Evolutionary conservation across 2,113 vertebrate species (phyloP).

Genomic region (Nyctereutes procyonoides): DNA sequence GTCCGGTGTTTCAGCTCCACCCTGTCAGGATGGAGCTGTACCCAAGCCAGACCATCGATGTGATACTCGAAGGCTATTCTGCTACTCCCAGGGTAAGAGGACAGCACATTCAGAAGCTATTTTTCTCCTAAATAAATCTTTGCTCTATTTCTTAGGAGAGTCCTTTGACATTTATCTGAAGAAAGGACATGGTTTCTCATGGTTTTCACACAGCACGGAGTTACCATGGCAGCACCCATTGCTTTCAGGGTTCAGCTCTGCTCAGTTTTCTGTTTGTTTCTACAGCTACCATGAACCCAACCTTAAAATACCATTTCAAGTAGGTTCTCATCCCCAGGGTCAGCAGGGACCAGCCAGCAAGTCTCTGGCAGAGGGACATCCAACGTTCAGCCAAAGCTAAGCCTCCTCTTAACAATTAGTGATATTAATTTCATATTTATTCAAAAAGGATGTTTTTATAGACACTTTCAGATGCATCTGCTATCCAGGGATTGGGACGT

Average conservation of each 20-base stretch:
- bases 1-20: conserved; percentile 87
- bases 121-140: conserved; percentile 25
- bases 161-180: conserved; percentile 55
- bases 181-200: conserved; percentile 58
- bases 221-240: conserved; percentile 77
- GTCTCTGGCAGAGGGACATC: background rate
- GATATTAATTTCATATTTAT: background rate
- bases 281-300: conserved; percentile 45
- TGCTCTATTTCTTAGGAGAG: conserved; percentile 5
- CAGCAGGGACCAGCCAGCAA: background rate
- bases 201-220: background rate
- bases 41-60: conserved; percentile 86
- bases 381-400: conserved; percentile 36
- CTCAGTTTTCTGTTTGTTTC: conserved; percentile 75
- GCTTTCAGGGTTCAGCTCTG: conserved; percentile 65
- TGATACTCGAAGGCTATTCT: conserved; percentile 89
- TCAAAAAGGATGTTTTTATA: background rate
- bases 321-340: background rate
- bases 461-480: background rate
- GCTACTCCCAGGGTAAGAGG: conserved; percentile 87
- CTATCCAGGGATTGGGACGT: background rate
- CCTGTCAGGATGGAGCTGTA: conserved; percentile 87
- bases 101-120: background rate
- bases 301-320: conserved; percentile 34
- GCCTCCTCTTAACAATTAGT: background rate